Evolutionary conservation across 2,888 invertebrate genomes (phyloP).

Genomic region (Cacoxenus indagator): DNA sequence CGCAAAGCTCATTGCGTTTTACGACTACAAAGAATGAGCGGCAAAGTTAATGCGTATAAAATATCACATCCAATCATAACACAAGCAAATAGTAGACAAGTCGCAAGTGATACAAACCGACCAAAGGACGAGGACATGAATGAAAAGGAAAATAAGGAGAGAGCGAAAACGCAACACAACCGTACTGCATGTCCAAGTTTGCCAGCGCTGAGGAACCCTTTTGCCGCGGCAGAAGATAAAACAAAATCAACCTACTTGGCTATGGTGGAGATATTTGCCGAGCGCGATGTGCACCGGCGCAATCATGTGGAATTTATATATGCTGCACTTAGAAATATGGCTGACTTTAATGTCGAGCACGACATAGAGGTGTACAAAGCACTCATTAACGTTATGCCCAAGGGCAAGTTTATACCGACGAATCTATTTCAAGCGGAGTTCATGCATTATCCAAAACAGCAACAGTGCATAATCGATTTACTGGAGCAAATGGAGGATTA

Average conservation of each 20-base stretch:
- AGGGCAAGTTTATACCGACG: constrained; percentile 87
- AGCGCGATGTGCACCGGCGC: constrained; percentile 78
- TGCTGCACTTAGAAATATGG: constrained; percentile 88
- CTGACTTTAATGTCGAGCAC: constrained; percentile 88
- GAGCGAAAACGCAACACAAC: constrained; percentile 28
- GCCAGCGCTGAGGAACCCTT: constrained; percentile 63
- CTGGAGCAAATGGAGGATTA: constrained; percentile 93
- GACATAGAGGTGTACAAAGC: constrained; percentile 90
- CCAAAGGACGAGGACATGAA: constrained; percentile 32
- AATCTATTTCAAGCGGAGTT: constrained; percentile 90
- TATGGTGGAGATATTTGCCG: constrained; percentile 82
- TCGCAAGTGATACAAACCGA: constrained; percentile 29
- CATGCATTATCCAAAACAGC: constrained; percentile 95
- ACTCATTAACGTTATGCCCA: constrained; percentile 87
- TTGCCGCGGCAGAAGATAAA: constrained; percentile 57
- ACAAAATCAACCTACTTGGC: constrained; percentile 78
- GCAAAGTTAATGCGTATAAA: neutral
- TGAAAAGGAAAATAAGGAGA: constrained; percentile 36
- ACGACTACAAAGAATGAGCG: constrained; percentile 12
- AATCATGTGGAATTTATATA: constrained; percentile 97
- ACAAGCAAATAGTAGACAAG: neutral
- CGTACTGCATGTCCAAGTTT: constrained; percentile 36
- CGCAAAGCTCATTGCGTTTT: constrained; percentile 11
- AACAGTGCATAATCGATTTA: constrained; percentile 91
- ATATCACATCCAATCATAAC: too few species aligned